Conservation (phyloP, 2,113 vertebrate genomes). For the Ammodramus savannarum region DNA sequence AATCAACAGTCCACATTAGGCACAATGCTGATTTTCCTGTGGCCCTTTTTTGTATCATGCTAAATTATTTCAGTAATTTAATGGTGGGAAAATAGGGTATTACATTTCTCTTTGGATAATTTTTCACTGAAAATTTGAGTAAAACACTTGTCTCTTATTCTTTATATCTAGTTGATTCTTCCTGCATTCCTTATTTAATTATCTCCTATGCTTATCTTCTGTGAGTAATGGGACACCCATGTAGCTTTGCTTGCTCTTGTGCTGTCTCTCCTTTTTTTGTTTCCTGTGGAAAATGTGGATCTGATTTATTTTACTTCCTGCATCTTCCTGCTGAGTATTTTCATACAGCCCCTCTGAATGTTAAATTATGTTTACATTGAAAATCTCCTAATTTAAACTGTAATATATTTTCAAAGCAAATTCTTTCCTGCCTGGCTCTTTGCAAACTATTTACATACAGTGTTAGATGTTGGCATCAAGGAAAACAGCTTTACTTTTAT, state of each 20-base stretch:
- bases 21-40: neutral
- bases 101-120: neutral
- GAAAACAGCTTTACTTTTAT: conserved; percentile 55
- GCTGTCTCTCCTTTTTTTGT: conserved; percentile 47
- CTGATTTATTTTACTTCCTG: conserved; percentile 71
- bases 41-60: neutral
- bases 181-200: conserved; percentile 95
- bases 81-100: neutral
- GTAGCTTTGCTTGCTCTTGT: conserved; percentile 78
- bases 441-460: conserved; percentile 26
- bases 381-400: conserved; percentile 61
- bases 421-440: conserved; percentile 64
- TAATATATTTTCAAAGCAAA: conserved; percentile 44
- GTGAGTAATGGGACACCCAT: conserved; percentile 88
- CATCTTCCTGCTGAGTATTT: conserved; percentile 69
- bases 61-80: neutral
- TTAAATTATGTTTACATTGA: conserved; percentile 41
- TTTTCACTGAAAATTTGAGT: conserved; percentile 63
- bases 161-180: conserved; percentile 90
- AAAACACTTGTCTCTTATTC: conserved; percentile 85
- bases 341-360: conserved; percentile 33
- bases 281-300: conserved; percentile 57
- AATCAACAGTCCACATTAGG: neutral
- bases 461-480: conserved; percentile 59
- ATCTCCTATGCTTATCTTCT: conserved; percentile 91